A percentile compares a stretch with the other conserved stretches of the same genome.
Evolutionary conservation across 2,888 invertebrate species (phyloP).

Genomic region (Drosophila birchii): DNA sequence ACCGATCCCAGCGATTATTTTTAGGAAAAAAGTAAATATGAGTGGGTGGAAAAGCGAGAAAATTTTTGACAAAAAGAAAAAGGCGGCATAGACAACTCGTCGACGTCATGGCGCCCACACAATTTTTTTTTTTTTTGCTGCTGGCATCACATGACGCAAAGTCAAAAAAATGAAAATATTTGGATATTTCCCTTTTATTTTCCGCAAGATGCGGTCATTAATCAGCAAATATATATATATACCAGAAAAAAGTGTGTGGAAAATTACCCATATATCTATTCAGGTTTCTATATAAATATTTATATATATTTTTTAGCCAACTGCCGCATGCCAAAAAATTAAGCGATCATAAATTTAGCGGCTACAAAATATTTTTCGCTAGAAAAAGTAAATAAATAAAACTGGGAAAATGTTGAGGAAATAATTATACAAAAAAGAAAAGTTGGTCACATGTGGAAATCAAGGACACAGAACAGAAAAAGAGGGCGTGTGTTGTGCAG

Average conservation of each 20-base stretch:
- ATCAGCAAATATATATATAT: conserved; percentile 43
- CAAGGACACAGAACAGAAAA: conserved; percentile 26
- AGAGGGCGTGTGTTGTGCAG: conserved; percentile 28
- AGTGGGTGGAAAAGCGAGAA: conserved; percentile 8
- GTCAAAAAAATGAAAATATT: conserved; percentile 40
- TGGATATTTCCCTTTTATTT: conserved; percentile 28
- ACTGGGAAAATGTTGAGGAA: not conserved
- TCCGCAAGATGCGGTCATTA: conserved; percentile 49
- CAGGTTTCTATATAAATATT: not conserved
- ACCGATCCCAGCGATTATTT: conserved; percentile 13
- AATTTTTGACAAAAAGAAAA: not conserved
- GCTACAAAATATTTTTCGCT: not conserved
- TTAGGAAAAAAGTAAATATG: conserved; percentile 8
- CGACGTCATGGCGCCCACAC: conserved; percentile 76
- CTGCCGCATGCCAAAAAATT: conserved; percentile 47
- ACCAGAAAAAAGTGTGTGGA: conserved; percentile 42
- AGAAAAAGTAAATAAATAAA: conserved; percentile 27
- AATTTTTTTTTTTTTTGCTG: conserved; percentile 15
- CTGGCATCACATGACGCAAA: conserved; percentile 71
- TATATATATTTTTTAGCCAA: conserved; percentile 27
- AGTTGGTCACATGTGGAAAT: conserved; percentile 31
- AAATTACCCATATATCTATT: conserved; percentile 50
- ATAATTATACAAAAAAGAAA: not conserved
- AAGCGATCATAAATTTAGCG: conserved; percentile 29
- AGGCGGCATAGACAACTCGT: conserved; percentile 36